phyloP scores from a whole-genome alignment of 1,140 invertebrate genomes.

The Oreohelix idahoensis region DNA sequence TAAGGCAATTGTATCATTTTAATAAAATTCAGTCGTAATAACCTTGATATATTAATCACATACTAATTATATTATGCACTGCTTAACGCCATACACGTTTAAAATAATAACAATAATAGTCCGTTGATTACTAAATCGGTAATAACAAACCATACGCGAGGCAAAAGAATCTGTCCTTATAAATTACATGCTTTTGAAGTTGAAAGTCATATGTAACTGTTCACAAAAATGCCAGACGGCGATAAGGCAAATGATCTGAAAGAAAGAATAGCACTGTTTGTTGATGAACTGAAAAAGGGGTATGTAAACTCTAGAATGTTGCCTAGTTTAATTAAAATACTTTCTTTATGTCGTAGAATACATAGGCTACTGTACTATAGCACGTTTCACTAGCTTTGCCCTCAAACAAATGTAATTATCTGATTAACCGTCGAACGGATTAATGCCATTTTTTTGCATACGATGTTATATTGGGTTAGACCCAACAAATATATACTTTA shows the following conservation, averaged over 20 bases:
- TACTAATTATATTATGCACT: neutral
- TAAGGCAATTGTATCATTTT: neutral
- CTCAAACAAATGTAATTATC: too few species aligned
- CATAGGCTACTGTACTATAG: too few species aligned
- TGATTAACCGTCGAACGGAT: too few species aligned
- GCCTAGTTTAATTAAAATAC: too few species aligned
- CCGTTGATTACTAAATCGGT: neutral
- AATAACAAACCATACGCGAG: neutral
- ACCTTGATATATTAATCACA: neutral
- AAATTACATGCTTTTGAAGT: neutral
- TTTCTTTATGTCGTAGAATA: too few species aligned
- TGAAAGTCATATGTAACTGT: neutral
- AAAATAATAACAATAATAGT: neutral
- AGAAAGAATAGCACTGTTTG: slow-evolving; percentile 33
- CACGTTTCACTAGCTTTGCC: too few species aligned
- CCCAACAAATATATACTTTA: too few species aligned
- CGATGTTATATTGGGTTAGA: too few species aligned
- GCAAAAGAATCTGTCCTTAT: neutral
- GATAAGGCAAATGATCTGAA: slow-evolving; percentile 39
- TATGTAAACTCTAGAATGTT: too few species aligned
- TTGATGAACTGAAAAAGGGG: slow-evolving; percentile 39
- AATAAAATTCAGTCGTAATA: neutral
- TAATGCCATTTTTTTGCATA: too few species aligned
- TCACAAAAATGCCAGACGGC: slow-evolving; percentile 26
- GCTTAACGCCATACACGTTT: neutral